Conservation (phyloP, 2,113 vertebrate species). For the Symphodus melops region DNA sequence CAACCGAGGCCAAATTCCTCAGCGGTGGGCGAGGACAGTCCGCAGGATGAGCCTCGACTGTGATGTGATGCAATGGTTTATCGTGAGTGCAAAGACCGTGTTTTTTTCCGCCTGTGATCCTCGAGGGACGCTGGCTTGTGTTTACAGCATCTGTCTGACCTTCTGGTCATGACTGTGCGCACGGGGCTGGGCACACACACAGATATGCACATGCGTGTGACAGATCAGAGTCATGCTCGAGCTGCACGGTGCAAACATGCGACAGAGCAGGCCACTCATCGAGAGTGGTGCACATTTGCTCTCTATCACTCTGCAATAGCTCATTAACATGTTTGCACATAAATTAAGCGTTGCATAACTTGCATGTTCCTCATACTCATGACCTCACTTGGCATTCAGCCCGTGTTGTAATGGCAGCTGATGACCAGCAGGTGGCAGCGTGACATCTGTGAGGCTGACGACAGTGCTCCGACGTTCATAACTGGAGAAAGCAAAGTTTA, state of each 20-base stretch:
- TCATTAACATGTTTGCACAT: constrained; percentile 24
- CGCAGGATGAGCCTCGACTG: background rate
- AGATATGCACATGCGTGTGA: constrained; percentile 1
- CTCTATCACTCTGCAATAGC: background rate
- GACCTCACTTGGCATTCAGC: background rate
- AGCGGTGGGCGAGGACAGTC: background rate
- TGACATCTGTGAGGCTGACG: constrained; percentile 22
- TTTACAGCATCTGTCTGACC: constrained; percentile 56
- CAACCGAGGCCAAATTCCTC: constrained; percentile 23
- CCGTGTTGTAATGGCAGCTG: background rate
- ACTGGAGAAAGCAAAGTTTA: background rate
- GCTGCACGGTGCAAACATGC: background rate
- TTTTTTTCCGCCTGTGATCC: constrained; percentile 28
- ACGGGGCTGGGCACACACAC: background rate
- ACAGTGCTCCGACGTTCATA: background rate
- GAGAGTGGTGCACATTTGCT: constrained; percentile 6
- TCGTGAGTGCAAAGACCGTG: constrained; percentile 42
- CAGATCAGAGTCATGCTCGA: constrained; percentile 1
- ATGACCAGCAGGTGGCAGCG: constrained; percentile 62
- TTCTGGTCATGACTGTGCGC: constrained; percentile 41
- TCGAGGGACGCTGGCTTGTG: constrained; percentile 32
- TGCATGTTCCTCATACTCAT: background rate
- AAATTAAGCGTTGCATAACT: constrained; percentile 10
- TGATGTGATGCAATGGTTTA: constrained; percentile 44
- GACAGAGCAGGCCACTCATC: no score